These are phyloP conservation scores for Acrocephalus kingi DNA, from an alignment of 2,113 vertebrate species.

Conservation along the genomic window DNA sequence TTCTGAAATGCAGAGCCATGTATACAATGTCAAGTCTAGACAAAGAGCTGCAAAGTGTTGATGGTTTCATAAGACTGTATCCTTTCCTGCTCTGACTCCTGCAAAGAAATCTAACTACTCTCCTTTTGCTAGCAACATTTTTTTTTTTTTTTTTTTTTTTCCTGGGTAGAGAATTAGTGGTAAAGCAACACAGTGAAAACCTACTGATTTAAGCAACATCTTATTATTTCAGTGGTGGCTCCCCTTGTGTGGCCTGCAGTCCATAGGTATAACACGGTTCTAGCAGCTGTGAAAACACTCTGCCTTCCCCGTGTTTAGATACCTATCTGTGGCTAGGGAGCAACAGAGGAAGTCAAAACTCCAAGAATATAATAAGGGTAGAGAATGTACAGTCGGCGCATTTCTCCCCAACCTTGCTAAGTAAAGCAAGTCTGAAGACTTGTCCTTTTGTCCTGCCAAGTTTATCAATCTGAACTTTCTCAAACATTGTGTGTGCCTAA, in stretches of 20 bases:
- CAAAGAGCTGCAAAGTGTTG: neutral
- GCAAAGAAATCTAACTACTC: neutral
- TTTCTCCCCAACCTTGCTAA: constrained; percentile 46
- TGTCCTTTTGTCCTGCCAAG: constrained; percentile 27
- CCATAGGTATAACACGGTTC: constrained; percentile 52
- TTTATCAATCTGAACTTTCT: constrained; percentile 5
- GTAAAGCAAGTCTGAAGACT: constrained; percentile 22
- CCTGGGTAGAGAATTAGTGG: neutral
- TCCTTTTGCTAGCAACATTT: neutral
- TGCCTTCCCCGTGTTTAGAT: constrained; percentile 69
- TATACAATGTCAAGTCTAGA: neutral
- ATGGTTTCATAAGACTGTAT: neutral
- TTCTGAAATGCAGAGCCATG: neutral
- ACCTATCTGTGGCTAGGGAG: constrained; percentile 69
- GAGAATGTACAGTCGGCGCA: neutral
- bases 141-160: neutral
- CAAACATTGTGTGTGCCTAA: neutral
- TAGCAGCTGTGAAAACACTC: constrained; percentile 78
- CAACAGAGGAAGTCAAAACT: constrained; percentile 60
- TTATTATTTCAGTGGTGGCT: constrained; percentile 11
- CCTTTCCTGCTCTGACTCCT: neutral
- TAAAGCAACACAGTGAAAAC: constrained; percentile 18
- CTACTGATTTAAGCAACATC: neutral
- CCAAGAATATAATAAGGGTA: constrained; percentile 25
- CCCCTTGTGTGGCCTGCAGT: constrained; percentile 70